Evolutionary conservation across 1,140 invertebrate species (phyloP), one percentile per base, ranked within the genome.

Genomic region (Atta texana): DNA sequence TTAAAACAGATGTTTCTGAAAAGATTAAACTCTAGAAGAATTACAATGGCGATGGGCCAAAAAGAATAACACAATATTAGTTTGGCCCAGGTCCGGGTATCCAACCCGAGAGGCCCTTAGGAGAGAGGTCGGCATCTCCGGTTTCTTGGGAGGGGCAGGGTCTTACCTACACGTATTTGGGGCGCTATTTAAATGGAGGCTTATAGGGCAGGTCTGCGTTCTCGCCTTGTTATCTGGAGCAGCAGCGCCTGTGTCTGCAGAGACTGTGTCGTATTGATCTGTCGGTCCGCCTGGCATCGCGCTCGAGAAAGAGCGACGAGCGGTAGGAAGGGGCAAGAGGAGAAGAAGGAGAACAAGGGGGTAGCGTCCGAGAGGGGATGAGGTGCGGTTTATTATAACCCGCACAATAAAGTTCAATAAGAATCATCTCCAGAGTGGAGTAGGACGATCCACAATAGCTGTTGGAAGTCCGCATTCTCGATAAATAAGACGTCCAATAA

Each of bases 221-320:
- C 86, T 78, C 86, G 87, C 84, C 77, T 93, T 91, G 93, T 94
- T 94, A 94, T 94, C 92, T 93, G 89, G 94, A 94, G 93, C 93
- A 94, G 90, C 91, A 85, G 91, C 91, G 89, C 89, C 86, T 88
- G 90, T 92, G 91, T 93, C 93, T 92, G 91, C 91, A 92, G 91
- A 90, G 89, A 88, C 91, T 89, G 92, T 89, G 92, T 92, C 88
- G 94, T 94, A 94, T 94, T 94, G 94, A 94, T 94, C 94, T 94
- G 90, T 89, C 91, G 90, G 88, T 89, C 88, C 89, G 91, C 88
- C 87, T 86, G 89, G 88, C 90, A 90, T 88, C 84, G 88, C 86
- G 88, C 90, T 91, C 78, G 90, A 89, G 88, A 91, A 89, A 92
- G 57, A 59, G 63, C 51, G 75, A 78, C 68, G 72, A 59, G 78